These are phyloP conservation scores for Thermophis baileyi DNA, from an alignment of 2,113 vertebrate species.

Conservation along the genomic window DNA sequence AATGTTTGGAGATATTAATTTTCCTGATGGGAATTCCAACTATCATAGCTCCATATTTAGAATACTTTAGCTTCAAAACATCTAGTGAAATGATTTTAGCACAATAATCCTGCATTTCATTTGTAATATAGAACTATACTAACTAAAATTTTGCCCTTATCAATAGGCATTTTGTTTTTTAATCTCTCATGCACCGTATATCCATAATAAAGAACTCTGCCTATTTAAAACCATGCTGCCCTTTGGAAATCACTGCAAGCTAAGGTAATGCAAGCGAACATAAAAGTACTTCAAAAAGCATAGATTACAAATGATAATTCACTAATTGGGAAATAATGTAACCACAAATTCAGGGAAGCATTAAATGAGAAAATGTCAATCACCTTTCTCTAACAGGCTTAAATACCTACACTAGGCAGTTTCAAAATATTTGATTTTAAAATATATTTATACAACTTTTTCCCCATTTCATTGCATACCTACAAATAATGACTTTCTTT, in stretches of 20 bases:
- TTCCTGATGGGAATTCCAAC: not conserved
- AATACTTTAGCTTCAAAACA: not conserved
- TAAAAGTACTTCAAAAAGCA: not conserved
- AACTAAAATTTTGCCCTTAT: not conserved
- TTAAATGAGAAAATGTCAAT: not conserved
- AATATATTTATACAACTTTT: not conserved
- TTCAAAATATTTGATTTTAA: not conserved
- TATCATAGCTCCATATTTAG: not conserved
- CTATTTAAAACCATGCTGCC: not conserved
- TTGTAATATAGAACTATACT: not conserved
- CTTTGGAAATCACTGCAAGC: not conserved
- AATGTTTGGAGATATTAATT: not conserved
- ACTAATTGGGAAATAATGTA: conserved; percentile 6
- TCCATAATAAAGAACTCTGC: not conserved
- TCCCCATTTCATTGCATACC: not conserved
- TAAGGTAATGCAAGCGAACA: not conserved
- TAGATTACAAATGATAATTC: not conserved
- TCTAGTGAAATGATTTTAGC: not conserved
- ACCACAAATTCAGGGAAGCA: conserved; percentile 11
- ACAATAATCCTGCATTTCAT: not conserved
- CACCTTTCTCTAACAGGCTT: not conserved
- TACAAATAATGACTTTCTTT: not conserved
- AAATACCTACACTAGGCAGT: not conserved
- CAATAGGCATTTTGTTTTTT: not conserved
- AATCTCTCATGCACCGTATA: not conserved